Base-by-base conservation (phyloP, 2,797 vertebrate species). In the Acanthurus leucopareius region DNA sequence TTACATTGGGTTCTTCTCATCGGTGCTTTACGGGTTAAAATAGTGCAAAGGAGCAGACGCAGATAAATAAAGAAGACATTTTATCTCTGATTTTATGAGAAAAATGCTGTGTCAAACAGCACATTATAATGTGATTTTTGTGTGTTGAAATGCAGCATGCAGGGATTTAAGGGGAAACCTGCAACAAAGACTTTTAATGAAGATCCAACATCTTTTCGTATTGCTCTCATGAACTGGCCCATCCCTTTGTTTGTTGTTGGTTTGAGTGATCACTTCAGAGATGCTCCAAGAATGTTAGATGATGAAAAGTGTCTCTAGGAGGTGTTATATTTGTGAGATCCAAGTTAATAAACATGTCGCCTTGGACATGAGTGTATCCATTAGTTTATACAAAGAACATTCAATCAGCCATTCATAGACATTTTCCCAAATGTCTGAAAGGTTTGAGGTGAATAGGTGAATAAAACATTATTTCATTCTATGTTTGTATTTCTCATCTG, bases 351-450 rank as follows among this genome's bases (percentile, higher is more conserved):
- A 84, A 76, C 60, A 80, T 68, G 32, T 89, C 66, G 51, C 47
- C 78, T 59, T 83, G 64, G 61, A 75, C 53, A 76, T 85, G 68
- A 89, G 83, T 90, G 52, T 62, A 62, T 88, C 42, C 40, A 82
- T 95, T 93, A 95, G 91, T 93, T 75, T 56, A 73, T 71, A 85
- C 80, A 79, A 85, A 88, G 66, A 88, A 86, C 90, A 92, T 90
- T 88, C 92, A 93, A 80, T 88, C 91, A 93, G 85, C 77, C 75
- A 71, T 94, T 93, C 92, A 61, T 68, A 80, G 95, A 96, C 95
- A 96, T 96, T 95, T 91, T 86, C 52, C 82, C 79, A 91, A 94
- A 96, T 96, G 95, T 94, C 94, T 14, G 90, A 94, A 95, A 93
- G 92, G 73, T 92, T 87, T 71, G 57, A 84, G 75, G 77, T 85